phyloP scores from a whole-genome alignment of 2,888 invertebrate species.

The Agonopterix subpropinquella region DNA sequence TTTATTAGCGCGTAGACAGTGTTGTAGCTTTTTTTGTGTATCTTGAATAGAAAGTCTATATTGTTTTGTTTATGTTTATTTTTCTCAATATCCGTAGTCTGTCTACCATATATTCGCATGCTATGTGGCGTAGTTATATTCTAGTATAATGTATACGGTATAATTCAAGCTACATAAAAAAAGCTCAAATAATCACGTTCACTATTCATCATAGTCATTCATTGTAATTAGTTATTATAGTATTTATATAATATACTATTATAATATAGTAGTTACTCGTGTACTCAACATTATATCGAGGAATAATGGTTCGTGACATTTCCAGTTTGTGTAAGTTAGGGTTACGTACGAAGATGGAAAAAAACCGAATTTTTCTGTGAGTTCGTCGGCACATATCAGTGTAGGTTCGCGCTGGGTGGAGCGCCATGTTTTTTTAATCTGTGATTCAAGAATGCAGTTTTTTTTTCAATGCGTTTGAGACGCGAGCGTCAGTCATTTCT shows the following conservation, averaged over 20 bases:
- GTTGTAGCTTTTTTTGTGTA: slow-evolving; percentile 46
- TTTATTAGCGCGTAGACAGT: slow-evolving; percentile 31
- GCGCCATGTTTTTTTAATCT: slow-evolving; percentile 52
- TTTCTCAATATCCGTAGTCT: not conserved
- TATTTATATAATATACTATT: slow-evolving; percentile 5
- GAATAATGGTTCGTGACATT: slow-evolving; percentile 70
- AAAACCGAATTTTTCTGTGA: slow-evolving; percentile 25
- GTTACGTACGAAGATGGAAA: slow-evolving; percentile 18
- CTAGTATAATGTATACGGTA: not conserved
- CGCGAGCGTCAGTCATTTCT: no score
- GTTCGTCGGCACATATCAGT: slow-evolving; percentile 56
- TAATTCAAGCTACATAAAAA: slow-evolving; percentile 49
- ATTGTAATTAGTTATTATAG: slow-evolving; percentile 31
- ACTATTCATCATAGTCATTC: slow-evolving; percentile 51
- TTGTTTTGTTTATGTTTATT: slow-evolving; percentile 1
- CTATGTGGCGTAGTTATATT: not conserved
- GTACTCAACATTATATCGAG: slow-evolving; percentile 56
- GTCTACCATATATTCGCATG: not conserved
- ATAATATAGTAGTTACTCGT: slow-evolving; percentile 28
- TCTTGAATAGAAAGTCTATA: slow-evolving; percentile 30
- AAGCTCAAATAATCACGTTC: slow-evolving; percentile 46
- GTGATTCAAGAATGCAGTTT: slow-evolving; percentile 63
- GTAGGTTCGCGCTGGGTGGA: slow-evolving; percentile 36
- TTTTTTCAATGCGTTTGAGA: slow-evolving; percentile 8
- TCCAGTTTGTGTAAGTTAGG: slow-evolving; percentile 54